Base-by-base conservation (phyloP, 2,797 vertebrate species). In the Furcifer pardalis region DNA sequence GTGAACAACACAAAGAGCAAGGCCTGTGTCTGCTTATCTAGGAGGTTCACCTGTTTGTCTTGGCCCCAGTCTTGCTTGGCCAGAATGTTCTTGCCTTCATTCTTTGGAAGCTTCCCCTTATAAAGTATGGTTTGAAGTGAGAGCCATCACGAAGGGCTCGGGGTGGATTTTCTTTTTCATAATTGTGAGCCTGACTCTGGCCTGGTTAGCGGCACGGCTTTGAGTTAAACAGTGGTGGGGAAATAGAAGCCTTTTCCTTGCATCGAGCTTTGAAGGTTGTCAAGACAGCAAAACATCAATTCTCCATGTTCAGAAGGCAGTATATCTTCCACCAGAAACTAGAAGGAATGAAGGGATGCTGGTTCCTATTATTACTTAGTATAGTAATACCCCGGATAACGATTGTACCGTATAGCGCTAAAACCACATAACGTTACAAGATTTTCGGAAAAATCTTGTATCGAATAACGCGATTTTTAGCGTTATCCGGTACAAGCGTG, bases 11-110 rank as follows among this genome's bases (percentile, higher is more conserved):
- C 44, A 84, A n/a, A 63, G 68, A 44, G 40, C 13, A 3, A 60
- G 65, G 44, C 69, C 46, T 76, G 30, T n/a, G 59, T 76, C 40
- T 85, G 78, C 84, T 85, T 85, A 85, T 85, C 84, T 81, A 44
- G 56, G 84, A 81, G 78, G 46, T 42, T 76, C 62, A 85, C 78
- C 78, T 85, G 72, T 85, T 85, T 85, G 68, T 69, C 63, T 85
- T 81, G 84, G 84, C 76, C 62, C 30, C 46, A 21, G 15, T 30
- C 32, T 40, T 52, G 37, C 62, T 85, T 81, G 84, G 84, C 63
- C 49, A 71, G 13, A 7, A 35, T 69, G 73, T 78, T 82, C 63
- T 82, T 62, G 35, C 59, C 59, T 82, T 63, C 75, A 62, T 72
- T 80, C 44, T 32, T 44, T 82, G 79, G 85, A 78, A 82, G 56